Conservation (phyloP, 2,797 vertebrate species). For the Helicolenus hilgendorfi region DNA sequence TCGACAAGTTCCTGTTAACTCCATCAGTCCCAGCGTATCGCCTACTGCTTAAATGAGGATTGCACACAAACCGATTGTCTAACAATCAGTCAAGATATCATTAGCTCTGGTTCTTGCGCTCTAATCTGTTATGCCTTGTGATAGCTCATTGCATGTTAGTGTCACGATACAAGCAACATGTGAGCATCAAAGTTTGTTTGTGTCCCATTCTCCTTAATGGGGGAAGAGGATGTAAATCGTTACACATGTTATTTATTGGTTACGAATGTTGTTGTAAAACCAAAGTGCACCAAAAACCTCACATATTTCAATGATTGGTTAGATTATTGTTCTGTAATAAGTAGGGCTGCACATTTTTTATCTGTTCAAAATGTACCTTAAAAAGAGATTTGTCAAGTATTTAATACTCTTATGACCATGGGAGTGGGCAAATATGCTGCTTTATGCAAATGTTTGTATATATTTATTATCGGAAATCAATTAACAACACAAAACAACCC, state of each 20-base stretch:
- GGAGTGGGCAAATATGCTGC: no score
- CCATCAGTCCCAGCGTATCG: not conserved
- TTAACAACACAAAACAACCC: no score
- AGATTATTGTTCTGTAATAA: not conserved
- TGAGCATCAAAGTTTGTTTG: not conserved
- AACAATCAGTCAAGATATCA: not conserved
- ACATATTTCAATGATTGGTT: not conserved
- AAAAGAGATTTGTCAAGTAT: no score
- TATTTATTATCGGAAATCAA: no score
- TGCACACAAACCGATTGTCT: not conserved
- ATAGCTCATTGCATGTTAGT: not conserved
- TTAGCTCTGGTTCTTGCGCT: not conserved
- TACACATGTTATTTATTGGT: not conserved
- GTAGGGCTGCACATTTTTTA: not conserved
- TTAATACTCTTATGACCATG: no score
- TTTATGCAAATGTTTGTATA: no score
- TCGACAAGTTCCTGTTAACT: not conserved
- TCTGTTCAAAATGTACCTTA: no score
- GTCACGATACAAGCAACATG: not conserved
- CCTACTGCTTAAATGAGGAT: not conserved
- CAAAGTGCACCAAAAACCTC: no score
- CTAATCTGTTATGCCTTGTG: not conserved
- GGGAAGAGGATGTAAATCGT: no score
- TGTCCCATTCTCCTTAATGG: not conserved
- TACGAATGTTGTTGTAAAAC: not conserved